Percentiles rank a stretch among this genome's conserved stretches.
phyloP scores from a whole-genome alignment of 2,888 invertebrate species.

The Drosophila buzzatii region DNA sequence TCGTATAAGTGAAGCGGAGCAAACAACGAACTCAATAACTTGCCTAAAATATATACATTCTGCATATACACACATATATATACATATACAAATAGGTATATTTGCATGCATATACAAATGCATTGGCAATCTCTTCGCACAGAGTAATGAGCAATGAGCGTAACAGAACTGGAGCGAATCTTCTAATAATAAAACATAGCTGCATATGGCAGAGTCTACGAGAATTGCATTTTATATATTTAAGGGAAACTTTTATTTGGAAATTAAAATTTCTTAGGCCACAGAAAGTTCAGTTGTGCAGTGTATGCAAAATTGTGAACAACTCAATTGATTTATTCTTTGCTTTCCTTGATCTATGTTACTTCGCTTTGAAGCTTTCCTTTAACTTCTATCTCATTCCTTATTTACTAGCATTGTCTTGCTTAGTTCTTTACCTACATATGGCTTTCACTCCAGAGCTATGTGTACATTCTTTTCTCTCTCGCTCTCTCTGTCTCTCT shows the following conservation, averaged over 20 bases:
- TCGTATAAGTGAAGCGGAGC: neutral
- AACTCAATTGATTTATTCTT: neutral
- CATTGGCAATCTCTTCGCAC: slow-evolving; percentile 7
- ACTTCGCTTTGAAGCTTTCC: neutral
- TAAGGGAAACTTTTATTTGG: neutral
- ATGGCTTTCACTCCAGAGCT: too few relatives aligned
- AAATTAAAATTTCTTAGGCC: too few relatives aligned
- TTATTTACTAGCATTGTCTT: too few relatives aligned
- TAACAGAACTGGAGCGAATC: neutral
- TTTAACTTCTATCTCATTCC: too few relatives aligned
- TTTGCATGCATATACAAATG: too few relatives aligned
- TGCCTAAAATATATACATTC: neutral
- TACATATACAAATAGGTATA: neutral
- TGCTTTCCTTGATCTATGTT: too few relatives aligned
- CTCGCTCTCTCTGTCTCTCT: neutral
- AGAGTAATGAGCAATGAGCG: neutral
- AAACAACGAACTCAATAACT: slow-evolving; percentile 1
- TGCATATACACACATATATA: neutral
- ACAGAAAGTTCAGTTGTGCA: too few relatives aligned
- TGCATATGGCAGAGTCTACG: neutral
- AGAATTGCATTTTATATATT: neutral
- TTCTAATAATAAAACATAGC: neutral
- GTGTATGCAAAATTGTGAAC: too few relatives aligned
- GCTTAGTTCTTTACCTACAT: too few relatives aligned
- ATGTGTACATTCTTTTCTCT: neutral